Evolutionary conservation across 2,888 invertebrate genomes (phyloP).

Genomic region (Lacanobia oleracea): DNA sequence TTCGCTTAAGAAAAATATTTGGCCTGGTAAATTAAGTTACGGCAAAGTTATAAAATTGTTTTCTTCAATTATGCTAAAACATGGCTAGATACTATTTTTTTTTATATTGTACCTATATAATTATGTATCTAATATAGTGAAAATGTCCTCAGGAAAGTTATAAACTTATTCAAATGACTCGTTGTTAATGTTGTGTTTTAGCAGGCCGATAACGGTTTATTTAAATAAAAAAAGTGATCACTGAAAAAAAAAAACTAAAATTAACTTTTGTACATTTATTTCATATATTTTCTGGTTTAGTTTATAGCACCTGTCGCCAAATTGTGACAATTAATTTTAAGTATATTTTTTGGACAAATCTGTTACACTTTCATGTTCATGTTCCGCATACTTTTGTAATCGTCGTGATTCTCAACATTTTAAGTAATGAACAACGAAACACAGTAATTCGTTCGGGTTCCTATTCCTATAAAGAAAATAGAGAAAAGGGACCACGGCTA

Average conservation of each 20-base stretch:
- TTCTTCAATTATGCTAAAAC: slow-evolving; percentile 12
- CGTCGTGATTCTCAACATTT: not conserved
- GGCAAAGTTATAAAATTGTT: not conserved
- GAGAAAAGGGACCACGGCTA: not conserved
- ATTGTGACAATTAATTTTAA: not conserved
- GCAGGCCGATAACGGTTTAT: not conserved
- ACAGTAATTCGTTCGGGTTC: not conserved
- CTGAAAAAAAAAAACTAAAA: not conserved
- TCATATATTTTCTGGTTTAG: not conserved
- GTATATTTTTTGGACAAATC: not conserved
- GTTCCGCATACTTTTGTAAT: no score
- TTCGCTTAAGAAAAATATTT: slow-evolving; percentile 34
- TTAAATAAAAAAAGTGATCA: no score
- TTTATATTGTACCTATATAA: not conserved
- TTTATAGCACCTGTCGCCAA: not conserved
- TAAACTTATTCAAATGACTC: not conserved
- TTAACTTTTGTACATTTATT: not conserved
- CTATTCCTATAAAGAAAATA: not conserved
- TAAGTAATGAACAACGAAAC: not conserved
- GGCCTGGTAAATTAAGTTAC: slow-evolving; percentile 14
- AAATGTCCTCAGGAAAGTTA: not conserved
- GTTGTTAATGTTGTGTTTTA: not conserved
- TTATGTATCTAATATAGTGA: no score
- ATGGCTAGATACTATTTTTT: no score
- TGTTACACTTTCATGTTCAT: no score